Percentiles rank a stretch among this genome's conserved stretches.
These are phyloP conservation scores for Acromyrmex charruanus DNA, from an alignment of 1,140 invertebrate species.

Conservation along the genomic window DNA sequence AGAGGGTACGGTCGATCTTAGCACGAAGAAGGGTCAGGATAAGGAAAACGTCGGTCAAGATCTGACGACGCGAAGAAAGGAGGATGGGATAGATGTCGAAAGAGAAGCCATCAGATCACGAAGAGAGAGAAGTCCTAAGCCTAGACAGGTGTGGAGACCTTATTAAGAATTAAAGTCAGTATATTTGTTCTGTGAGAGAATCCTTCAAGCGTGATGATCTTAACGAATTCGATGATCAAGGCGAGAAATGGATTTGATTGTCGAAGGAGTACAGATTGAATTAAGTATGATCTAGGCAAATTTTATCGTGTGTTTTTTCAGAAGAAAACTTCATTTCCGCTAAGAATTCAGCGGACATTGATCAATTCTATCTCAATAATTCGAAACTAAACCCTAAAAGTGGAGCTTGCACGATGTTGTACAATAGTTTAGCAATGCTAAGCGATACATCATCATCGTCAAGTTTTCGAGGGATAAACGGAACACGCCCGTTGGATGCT, in stretches of 20 bases:
- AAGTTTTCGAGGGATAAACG: conserved; percentile 32
- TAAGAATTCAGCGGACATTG: conserved; percentile 6
- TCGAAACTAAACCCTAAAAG: not conserved
- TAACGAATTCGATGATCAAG: conserved; percentile 5
- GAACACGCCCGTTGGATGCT: conserved; percentile 4
- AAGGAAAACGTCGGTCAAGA: conserved; percentile 85
- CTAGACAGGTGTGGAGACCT: conserved; percentile 85
- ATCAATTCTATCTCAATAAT: conserved; percentile 43
- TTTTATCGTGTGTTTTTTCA: conserved; percentile 8
- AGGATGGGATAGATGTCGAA: conserved; percentile 80
- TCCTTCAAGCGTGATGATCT: conserved; percentile 11
- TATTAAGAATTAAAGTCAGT: conserved; percentile 76
- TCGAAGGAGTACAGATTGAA: not conserved
- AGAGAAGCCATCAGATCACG: conserved; percentile 76
- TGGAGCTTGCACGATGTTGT: conserved; percentile 39
- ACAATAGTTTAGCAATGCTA: conserved; percentile 49
- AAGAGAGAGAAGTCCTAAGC: conserved; percentile 84
- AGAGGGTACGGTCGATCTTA: conserved; percentile 84
- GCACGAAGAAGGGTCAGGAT: conserved; percentile 81
- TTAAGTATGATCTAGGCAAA: conserved; percentile 12
- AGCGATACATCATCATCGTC: conserved; percentile 53
- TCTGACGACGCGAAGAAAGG: conserved; percentile 82
- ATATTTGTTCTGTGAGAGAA: not conserved
- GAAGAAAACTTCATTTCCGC: not conserved
- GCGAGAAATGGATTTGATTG: not conserved